Percentiles rank a stretch among this genome's conserved stretches.
Conservation (phyloP, 30 jellyfish, hydroid and myxozoan species). For the Cassiopea andromeda region DNA sequence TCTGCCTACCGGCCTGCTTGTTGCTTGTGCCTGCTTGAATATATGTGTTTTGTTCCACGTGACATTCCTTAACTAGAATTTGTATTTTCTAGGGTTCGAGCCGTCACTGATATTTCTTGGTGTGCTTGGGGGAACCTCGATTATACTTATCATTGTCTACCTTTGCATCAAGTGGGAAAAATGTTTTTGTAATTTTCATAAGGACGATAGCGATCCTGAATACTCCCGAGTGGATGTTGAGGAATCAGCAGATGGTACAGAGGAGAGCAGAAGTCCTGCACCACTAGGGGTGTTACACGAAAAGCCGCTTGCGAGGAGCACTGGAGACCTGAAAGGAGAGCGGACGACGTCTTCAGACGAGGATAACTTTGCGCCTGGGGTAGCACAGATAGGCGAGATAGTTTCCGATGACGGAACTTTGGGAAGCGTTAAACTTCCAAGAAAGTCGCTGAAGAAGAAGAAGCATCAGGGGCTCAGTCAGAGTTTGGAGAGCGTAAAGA, state of each 20-base stretch:
- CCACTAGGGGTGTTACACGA: slow-evolving; percentile 4
- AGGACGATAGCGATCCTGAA: slow-evolving; percentile 47
- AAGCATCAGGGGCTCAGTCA: slow-evolving; percentile 17
- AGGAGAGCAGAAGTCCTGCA: neutral
- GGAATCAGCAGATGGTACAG: slow-evolving; percentile 52
- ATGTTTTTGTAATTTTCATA: slow-evolving; percentile 59
- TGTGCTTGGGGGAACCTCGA: slow-evolving; percentile 62
- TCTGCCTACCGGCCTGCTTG: no score
- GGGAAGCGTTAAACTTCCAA: neutral
- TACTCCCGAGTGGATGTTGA: slow-evolving; percentile 59
- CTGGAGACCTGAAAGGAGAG: slow-evolving; percentile 27
- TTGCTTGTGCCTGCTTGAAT: neutral
- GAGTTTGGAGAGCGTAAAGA: slow-evolving; percentile 40
- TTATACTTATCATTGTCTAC: slow-evolving; percentile 58
- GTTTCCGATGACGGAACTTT: slow-evolving; percentile 1
- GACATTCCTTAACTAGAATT: neutral
- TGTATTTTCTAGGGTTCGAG: slow-evolving; percentile 64
- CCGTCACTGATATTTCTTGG: slow-evolving; percentile 75
- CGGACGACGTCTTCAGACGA: slow-evolving; percentile 42
- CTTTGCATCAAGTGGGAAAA: slow-evolving; percentile 60
- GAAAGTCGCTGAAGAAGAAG: neutral
- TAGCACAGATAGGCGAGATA: slow-evolving; percentile 38
- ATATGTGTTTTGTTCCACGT: neutral
- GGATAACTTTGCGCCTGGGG: slow-evolving; percentile 55
- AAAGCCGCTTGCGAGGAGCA: slow-evolving; percentile 27